phyloP scores from a whole-genome alignment of 2,888 invertebrate genomes.

The Leptinotarsa juncta region DNA sequence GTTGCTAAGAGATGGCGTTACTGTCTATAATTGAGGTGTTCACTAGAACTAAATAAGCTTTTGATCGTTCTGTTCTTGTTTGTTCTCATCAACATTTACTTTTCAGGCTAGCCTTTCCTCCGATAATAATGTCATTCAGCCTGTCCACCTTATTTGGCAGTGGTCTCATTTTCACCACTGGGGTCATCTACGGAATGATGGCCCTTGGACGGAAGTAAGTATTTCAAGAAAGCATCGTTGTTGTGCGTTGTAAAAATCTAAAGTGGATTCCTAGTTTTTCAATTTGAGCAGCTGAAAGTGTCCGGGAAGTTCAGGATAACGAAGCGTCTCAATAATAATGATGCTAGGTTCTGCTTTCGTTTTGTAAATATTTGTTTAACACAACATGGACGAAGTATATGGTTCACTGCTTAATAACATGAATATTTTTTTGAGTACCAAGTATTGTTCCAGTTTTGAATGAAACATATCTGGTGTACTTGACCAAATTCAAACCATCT shows the following conservation, averaged over 20 bases:
- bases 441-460: too few species aligned
- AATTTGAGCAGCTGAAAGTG: too few species aligned
- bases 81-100: not conserved
- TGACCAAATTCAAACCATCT: slow-evolving; percentile 2
- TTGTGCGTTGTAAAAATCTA: not conserved
- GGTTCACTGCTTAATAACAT: too few species aligned
- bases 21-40: too few species aligned
- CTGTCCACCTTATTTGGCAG: slow-evolving; percentile 86
- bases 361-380: not conserved
- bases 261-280: not conserved
- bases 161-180: slow-evolving; percentile 89
- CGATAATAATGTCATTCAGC: slow-evolving; percentile 82
- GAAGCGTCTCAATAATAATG: too few species aligned
- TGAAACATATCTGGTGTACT: not conserved
- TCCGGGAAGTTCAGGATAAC: not conserved
- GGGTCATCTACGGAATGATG: slow-evolving; percentile 93
- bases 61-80: too few species aligned
- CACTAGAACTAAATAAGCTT: too few species aligned
- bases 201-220: slow-evolving; percentile 95
- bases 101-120: slow-evolving; percentile 81
- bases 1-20: too few species aligned
- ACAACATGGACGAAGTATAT: too few species aligned
- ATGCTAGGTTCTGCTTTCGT: slow-evolving; percentile 10
- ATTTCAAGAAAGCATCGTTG: not conserved
- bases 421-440: too few species aligned